Evolutionary conservation across 2,113 vertebrate species (phyloP).

Genomic region (Corythornis madagascariensis): DNA sequence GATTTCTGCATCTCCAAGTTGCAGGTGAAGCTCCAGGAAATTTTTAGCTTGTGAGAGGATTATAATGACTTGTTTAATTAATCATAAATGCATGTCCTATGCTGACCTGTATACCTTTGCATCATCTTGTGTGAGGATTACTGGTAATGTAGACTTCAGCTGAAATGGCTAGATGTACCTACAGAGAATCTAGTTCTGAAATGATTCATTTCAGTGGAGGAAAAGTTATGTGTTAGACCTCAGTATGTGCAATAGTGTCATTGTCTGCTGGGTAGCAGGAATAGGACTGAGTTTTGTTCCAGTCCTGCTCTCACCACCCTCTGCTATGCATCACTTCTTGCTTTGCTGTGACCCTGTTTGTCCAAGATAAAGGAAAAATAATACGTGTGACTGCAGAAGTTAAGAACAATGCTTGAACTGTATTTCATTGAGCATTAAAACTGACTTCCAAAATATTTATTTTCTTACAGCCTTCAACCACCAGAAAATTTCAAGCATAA

Average conservation of each 20-base stretch:
- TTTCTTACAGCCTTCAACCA: background rate
- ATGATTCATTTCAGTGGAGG: background rate
- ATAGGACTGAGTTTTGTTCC: background rate
- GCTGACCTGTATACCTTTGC: background rate
- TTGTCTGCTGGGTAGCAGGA: background rate
- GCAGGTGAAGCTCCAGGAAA: background rate
- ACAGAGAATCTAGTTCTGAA: background rate
- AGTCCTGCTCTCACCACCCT: background rate
- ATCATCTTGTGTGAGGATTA: background rate
- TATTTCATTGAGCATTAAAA: background rate
- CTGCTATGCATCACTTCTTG: background rate
- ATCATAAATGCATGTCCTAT: background rate
- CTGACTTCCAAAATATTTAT: background rate
- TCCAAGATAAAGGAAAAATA: background rate
- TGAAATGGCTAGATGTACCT: background rate
- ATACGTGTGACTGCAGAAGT: background rate
- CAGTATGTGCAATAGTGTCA: too few species aligned
- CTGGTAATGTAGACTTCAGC: background rate
- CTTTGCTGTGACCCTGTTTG: background rate
- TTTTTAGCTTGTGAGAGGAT: background rate
- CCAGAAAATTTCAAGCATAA: background rate
- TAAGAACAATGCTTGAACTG: background rate
- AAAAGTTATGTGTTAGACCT: background rate
- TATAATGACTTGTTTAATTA: background rate
- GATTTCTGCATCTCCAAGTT: accelerated